phyloP scores from a whole-genome alignment of 2,113 vertebrate genomes.

The Caretta caretta region DNA sequence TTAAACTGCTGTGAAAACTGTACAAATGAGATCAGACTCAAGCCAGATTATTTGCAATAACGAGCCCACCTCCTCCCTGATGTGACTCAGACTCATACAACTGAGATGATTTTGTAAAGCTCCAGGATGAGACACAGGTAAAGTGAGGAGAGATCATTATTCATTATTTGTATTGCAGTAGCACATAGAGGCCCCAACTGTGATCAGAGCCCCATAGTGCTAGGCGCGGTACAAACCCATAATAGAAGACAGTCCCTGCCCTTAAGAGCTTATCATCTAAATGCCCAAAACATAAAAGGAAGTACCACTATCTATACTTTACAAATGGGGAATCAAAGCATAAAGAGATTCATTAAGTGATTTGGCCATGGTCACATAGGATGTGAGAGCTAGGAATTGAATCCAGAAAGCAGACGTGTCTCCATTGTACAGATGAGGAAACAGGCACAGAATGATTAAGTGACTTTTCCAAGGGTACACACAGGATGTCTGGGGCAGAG shows the following conservation, averaged over 20 bases:
- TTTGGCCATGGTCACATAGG: constrained; percentile 12
- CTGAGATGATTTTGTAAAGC: background rate
- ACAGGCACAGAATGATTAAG: constrained; percentile 21
- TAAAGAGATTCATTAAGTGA: constrained; percentile 12
- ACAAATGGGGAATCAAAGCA: background rate
- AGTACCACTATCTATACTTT: constrained; percentile 6
- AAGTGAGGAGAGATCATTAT: background rate
- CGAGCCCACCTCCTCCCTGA: background rate
- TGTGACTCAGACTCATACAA: background rate
- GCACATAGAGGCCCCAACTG: background rate
- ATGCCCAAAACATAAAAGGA: background rate
- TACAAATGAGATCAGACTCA: background rate
- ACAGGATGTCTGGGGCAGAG: constrained; percentile 48
- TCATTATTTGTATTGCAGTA: background rate
- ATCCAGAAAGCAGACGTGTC: constrained; percentile 23
- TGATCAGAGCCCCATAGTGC: background rate
- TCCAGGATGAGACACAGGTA: background rate
- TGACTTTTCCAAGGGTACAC: constrained; percentile 4
- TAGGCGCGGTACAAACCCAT: background rate
- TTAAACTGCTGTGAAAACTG: background rate
- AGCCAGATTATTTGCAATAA: background rate
- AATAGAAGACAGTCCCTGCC: background rate
- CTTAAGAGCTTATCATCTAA: background rate
- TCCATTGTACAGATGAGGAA: constrained; percentile 48
- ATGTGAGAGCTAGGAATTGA: constrained; percentile 46